Percentiles rank a stretch among this genome's conserved stretches.
Evolutionary conservation across 2,888 invertebrate species (phyloP).

Genomic region (Noctua fimbriata): DNA sequence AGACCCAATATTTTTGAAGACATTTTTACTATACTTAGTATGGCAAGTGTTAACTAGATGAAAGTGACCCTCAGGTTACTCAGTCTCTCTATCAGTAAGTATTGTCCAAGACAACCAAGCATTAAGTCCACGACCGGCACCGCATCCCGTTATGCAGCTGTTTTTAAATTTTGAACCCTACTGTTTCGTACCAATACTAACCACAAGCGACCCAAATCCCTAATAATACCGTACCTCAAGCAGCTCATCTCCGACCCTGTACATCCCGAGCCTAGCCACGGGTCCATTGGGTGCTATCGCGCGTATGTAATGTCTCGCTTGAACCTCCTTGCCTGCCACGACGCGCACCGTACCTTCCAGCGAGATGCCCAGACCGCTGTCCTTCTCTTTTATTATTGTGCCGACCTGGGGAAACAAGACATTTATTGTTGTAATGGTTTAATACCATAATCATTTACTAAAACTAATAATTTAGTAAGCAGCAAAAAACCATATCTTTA

Average conservation of each 20-base stretch:
- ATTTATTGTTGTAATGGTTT: not conserved
- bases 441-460: not conserved
- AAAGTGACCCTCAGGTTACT: not conserved
- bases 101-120: not conserved
- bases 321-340: constrained; percentile 94
- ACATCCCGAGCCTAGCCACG: constrained; percentile 93
- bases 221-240: constrained; percentile 90
- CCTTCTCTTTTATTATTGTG: constrained; percentile 94
- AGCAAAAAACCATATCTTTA: too few relatives aligned
- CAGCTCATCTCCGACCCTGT: constrained; percentile 96
- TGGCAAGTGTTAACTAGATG: not conserved
- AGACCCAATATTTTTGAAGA: not conserved
- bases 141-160: not conserved
- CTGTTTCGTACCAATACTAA: not conserved
- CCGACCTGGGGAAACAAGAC: constrained; percentile 91
- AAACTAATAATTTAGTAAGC: not conserved
- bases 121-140: not conserved
- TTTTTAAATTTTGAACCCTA: not conserved
- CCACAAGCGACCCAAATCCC: not conserved
- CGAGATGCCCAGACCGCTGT: constrained; percentile 97
- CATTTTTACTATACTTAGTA: not conserved
- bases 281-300: constrained; percentile 97
- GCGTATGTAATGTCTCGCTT: constrained; percentile 98
- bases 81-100: not conserved
- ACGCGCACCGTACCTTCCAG: constrained; percentile 98